Conservation (phyloP, 2,888 invertebrate species). For the Cremastinae sp. region DNA sequence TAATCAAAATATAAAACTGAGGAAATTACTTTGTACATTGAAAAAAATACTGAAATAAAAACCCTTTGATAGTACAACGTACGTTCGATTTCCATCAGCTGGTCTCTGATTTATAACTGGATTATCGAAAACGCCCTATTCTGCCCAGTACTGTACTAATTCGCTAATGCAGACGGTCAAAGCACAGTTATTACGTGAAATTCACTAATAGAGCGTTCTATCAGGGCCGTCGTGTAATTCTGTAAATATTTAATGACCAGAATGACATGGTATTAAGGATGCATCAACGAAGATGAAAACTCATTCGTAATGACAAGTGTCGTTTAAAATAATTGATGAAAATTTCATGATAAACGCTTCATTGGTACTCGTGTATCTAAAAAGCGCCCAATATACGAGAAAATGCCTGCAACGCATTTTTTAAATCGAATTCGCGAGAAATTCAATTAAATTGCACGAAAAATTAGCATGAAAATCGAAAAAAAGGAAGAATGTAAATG, state of each 20-base stretch:
- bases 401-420: not conserved
- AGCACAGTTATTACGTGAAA: no score
- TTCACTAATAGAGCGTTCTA: no score
- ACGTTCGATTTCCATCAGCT: slow-evolving; percentile 37
- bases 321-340: no score
- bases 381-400: not conserved
- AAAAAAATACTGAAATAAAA: no score
- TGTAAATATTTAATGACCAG: no score
- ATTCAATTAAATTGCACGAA: slow-evolving; percentile 18
- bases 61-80: slow-evolving; percentile 49
- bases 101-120: slow-evolving; percentile 46
- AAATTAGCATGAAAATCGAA: not conserved
- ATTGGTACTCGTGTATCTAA: not conserved
- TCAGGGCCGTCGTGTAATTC: no score
- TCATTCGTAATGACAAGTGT: no score
- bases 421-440: not conserved
- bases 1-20: no score
- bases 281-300: no score
- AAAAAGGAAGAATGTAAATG: not conserved
- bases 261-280: no score
- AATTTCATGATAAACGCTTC: no score
- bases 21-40: no score
- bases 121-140: slow-evolving; percentile 45
- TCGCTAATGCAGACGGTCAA: slow-evolving; percentile 19
- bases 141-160: slow-evolving; percentile 30